Percentiles rank a stretch among this genome's conserved stretches.
Evolutionary conservation across 2,797 vertebrate genomes (phyloP).

Genomic region (Balearica regulorum): DNA sequence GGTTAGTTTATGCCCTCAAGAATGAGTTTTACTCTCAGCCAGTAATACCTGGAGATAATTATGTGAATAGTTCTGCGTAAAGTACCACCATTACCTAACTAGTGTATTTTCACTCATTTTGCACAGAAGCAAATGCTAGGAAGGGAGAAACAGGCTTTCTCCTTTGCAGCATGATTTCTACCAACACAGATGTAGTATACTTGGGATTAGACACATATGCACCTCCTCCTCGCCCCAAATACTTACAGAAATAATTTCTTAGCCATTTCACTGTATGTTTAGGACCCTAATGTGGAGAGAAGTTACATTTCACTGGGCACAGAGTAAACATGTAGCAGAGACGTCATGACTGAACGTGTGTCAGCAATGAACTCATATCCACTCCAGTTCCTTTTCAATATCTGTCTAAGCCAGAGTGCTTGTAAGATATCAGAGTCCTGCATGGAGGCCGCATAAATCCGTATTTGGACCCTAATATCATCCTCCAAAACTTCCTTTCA

Average conservation of each 20-base stretch:
- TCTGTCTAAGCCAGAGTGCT: background rate
- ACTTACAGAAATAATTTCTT: background rate
- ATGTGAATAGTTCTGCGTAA: rapidly evolving
- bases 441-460: background rate
- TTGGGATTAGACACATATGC: rapidly evolving
- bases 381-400: background rate
- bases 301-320: background rate
- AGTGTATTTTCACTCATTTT: background rate
- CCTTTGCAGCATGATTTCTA: background rate
- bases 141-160: background rate
- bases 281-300: background rate
- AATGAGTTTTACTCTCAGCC: background rate
- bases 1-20: background rate
- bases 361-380: rapidly evolving
- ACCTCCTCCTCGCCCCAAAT: background rate
- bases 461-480: background rate
- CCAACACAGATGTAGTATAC: rapidly evolving
- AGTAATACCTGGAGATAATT: background rate
- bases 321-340: background rate
- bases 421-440: background rate
- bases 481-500: slow-evolving; percentile 15
- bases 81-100: background rate
- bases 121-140: background rate
- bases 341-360: background rate
- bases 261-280: background rate